Percentiles rank a stretch among this genome's conserved stretches.
Conservation (phyloP, 2,113 vertebrate genomes). For the Ochotona curzoniae region DNA sequence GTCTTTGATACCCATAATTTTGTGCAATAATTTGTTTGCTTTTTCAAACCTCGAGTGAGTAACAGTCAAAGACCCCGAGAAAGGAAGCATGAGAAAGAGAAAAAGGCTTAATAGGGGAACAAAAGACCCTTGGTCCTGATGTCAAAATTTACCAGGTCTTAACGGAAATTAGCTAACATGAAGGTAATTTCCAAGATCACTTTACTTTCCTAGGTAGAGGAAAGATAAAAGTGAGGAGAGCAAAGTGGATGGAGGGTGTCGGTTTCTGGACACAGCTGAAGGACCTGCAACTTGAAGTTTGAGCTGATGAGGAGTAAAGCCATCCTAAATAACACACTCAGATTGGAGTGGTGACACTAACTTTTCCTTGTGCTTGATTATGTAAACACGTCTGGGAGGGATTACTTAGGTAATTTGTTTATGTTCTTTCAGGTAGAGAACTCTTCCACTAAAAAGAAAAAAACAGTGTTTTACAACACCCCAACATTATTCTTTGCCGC, state of each 20-base stretch:
- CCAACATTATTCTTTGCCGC: background rate
- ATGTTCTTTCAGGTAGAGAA: background rate
- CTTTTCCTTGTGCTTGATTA: background rate
- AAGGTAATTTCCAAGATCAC: background rate
- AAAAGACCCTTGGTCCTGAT: background rate
- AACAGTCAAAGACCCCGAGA: background rate
- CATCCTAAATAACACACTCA: background rate
- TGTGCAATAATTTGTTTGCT: background rate
- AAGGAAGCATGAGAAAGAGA: background rate
- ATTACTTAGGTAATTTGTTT: background rate
- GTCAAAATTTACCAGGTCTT: background rate
- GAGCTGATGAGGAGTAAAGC: background rate
- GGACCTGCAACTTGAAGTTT: background rate
- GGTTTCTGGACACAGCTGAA: background rate
- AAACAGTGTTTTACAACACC: background rate
- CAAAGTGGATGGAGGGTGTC: no score
- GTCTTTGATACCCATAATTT: constrained; percentile 20
- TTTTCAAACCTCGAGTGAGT: background rate
- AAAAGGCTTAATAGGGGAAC: background rate
- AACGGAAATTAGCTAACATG: background rate
- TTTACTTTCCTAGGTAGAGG: background rate
- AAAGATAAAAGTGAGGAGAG: background rate
- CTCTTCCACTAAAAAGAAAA: background rate
- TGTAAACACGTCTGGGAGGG: background rate
- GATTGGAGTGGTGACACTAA: background rate